These are phyloP conservation scores for Tinea pellionella DNA, from an alignment of 2,888 invertebrate genomes.

Conservation along the genomic window DNA sequence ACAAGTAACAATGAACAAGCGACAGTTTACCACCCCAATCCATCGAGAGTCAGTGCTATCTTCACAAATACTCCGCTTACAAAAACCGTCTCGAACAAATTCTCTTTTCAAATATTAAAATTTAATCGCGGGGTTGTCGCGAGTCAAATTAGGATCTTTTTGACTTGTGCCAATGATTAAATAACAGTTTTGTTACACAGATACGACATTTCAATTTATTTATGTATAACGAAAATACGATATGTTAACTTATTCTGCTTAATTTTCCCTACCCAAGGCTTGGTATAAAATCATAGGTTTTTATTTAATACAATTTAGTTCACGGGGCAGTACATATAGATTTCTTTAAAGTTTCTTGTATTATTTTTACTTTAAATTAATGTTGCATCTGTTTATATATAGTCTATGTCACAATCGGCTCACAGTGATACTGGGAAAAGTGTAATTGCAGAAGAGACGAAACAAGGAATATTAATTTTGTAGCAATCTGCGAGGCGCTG, in stretches of 20 bases:
- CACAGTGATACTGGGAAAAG: slow-evolving; percentile 54
- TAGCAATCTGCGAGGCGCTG: slow-evolving; percentile 15
- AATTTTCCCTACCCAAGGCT: too few relatives aligned
- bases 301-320: too few relatives aligned
- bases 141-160: slow-evolving; percentile 62
- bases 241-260: too few relatives aligned
- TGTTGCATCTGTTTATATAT: not conserved
- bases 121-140: slow-evolving; percentile 70
- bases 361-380: too few relatives aligned
- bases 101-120: slow-evolving; percentile 70
- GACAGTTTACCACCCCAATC: not conserved
- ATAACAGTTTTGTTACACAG: not conserved
- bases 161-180: slow-evolving; percentile 7
- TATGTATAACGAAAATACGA: too few relatives aligned
- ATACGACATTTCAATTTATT: not conserved
- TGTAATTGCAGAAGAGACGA: slow-evolving; percentile 56
- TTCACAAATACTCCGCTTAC: slow-evolving; percentile 13
- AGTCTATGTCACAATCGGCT: slow-evolving; percentile 14
- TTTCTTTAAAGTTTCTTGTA: too few relatives aligned
- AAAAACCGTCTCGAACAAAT: slow-evolving; percentile 44
- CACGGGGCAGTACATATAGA: too few relatives aligned
- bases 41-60: not conserved
- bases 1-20: slow-evolving; percentile 21
- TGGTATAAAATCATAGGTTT: too few relatives aligned
- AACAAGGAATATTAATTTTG: slow-evolving; percentile 60